Evolutionary conservation across 2,888 invertebrate species (phyloP), one percentile per base, ranked within the genome.

Genomic region (Portevinia maculata): DNA sequence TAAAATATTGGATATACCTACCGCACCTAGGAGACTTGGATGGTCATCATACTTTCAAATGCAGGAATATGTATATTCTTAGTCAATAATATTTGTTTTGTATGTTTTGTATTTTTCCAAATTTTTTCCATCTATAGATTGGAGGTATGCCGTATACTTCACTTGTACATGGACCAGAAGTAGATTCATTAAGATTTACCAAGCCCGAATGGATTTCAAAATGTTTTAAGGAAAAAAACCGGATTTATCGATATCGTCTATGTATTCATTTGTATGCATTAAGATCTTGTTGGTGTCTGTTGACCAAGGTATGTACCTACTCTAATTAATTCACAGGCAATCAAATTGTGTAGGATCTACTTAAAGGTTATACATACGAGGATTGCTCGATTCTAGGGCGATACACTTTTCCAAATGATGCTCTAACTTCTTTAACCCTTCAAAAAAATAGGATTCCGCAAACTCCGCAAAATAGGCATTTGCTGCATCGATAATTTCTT

Each of bases 51-150:
- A 60, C 48, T 81, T 65, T 48, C 70, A 48, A 28, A 70, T 76
- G 70, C 70, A 76, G 52, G 30, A 76, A 71, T 71, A 76, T 73
- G 39, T 76, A 81, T 76, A 70, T 81, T 71, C 76, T 70, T 76
- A 46, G 76, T 76, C 81, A 65, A 65, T 60, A 60, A 81, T 81
- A 39, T 65, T 71, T 78, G 53, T 69, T 41, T 17, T 50, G 55
- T 55, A 46, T 48, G 9, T 8, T 57, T 60, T 62, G 24, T 24
- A 30, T 62, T 5, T 19, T 13, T 8, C 28, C 37, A 6, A 30
- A 50, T 50, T 6, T 44, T 69, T 46, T 75, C n/a, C 65, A 52
- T 65, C 41, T 37, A 44, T 21, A n/a, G 50, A 28, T 57, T 52
- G 67, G 44, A 41, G 55, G 65, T 65, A 32, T 65, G n/a, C 24